Percentiles rank a stretch among this genome's conserved stretches.
Conservation (phyloP, 2,888 invertebrate species). For the Melieria omissa region DNA sequence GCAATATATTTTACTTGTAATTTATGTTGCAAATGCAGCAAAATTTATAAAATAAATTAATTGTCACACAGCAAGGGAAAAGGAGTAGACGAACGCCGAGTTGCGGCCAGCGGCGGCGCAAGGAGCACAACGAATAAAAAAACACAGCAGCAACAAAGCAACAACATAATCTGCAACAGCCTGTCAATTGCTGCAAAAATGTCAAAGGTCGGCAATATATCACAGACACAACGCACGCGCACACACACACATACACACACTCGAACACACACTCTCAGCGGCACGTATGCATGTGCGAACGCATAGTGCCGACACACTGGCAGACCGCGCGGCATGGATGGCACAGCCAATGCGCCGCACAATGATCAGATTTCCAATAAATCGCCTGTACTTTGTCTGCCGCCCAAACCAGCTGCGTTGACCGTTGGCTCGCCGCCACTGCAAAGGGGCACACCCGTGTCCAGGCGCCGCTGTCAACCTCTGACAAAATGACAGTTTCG, state of each 20-base stretch:
- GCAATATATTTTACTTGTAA: conserved; percentile 24
- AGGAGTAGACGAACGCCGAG: background rate
- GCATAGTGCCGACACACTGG: background rate
- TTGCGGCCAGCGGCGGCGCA: too few species aligned
- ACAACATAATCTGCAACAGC: conserved; percentile 44
- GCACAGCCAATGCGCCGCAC: background rate
- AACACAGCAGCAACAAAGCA: conserved; percentile 22
- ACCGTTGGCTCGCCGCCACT: background rate
- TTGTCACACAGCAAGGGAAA: conserved; percentile 21
- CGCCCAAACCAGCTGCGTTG: conserved; percentile 6
- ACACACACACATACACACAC: background rate
- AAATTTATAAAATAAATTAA: conserved; percentile 37
- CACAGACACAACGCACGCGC: conserved; percentile 28
- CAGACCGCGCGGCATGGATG: background rate
- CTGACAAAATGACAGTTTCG: conserved; percentile 29
- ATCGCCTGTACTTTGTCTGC: conserved; percentile 22
- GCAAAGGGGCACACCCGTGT: background rate
- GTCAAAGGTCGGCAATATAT: conserved; percentile 49
- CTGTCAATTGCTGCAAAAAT: conserved; percentile 46
- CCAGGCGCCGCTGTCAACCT: conserved; percentile 13
- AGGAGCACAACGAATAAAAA: too few species aligned
- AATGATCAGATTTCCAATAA: conserved; percentile 30
- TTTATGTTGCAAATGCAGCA: conserved; percentile 36
- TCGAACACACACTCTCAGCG: background rate
- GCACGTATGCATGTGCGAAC: background rate